A percentile compares a stretch with the other conserved stretches of the same genome.
These are phyloP conservation scores for Trichogramma evanescens DNA, from an alignment of 2,888 invertebrate genomes.

Conservation along the genomic window DNA sequence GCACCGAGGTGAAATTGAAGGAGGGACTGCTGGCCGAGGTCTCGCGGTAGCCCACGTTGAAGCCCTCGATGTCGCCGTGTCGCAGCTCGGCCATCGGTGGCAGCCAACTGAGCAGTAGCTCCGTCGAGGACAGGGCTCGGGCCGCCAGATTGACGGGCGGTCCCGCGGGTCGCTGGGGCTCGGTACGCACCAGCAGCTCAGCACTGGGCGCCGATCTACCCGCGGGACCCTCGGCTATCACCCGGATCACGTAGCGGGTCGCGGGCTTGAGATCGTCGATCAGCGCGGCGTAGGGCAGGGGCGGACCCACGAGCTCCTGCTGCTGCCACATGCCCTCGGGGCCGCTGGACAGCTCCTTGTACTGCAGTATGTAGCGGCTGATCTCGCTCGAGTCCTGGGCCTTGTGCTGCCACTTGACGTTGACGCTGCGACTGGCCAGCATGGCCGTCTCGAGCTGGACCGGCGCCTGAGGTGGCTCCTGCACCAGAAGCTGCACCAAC, in stretches of 20 bases:
- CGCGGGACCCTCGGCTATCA: conserved; percentile 68
- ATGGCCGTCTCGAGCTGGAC: conserved; percentile 61
- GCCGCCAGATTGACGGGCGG: conserved; percentile 62
- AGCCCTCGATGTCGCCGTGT: conserved; percentile 71
- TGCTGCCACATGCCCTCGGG: conserved; percentile 60
- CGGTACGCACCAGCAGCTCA: conserved; percentile 59
- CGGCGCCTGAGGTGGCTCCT: conserved; percentile 69
- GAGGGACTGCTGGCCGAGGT: conserved; percentile 48
- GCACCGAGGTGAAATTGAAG: conserved; percentile 64
- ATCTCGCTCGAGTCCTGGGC: conserved; percentile 64
- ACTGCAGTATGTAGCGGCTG: conserved; percentile 64
- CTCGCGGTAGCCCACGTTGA: conserved; percentile 63
- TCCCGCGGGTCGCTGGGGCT: conserved; percentile 66
- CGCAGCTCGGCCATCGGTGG: conserved; percentile 63
- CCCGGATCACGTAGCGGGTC: conserved; percentile 62
- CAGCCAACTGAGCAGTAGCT: conserved; percentile 67
- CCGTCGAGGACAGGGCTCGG: conserved; percentile 65
- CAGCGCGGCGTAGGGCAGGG: conserved; percentile 56
- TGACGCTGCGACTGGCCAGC: conserved; percentile 65
- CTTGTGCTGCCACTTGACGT: conserved; percentile 69
- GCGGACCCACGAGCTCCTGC: conserved; percentile 59
- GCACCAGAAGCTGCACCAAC: conserved; percentile 64
- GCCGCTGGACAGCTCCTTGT: conserved; percentile 49
- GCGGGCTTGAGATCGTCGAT: conserved; percentile 66
- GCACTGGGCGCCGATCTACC: conserved; percentile 63